phyloP scores from a whole-genome alignment of 2,888 invertebrate genomes.

The Acrocyrtus sp. region DNA sequence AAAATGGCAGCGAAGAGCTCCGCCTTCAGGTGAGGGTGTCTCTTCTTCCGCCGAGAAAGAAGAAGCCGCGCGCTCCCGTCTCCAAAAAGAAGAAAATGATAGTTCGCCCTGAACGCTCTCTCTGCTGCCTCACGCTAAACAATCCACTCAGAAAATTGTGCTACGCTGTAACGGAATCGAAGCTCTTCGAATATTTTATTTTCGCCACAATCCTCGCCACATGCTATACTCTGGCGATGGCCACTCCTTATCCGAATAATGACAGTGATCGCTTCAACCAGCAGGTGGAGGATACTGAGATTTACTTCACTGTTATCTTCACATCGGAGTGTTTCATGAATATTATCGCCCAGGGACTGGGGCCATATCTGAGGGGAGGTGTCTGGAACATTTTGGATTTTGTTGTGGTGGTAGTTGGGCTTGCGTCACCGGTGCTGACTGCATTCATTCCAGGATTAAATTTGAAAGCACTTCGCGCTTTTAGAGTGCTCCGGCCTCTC shows the following conservation, averaged over 20 bases:
- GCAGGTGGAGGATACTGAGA: conserved; percentile 72
- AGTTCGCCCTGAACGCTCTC: conserved; percentile 59
- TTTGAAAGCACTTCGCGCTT: conserved; percentile 73
- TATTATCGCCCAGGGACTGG: conserved; percentile 73
- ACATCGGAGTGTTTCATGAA: conserved; percentile 73
- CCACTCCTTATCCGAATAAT: conserved; percentile 71
- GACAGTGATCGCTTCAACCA: conserved; percentile 71
- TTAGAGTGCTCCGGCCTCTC: conserved; percentile 73
- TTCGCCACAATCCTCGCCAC: conserved; percentile 73
- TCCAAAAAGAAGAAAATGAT: too few species aligned
- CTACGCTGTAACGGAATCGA: conserved; percentile 61
- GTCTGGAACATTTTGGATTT: conserved; percentile 73
- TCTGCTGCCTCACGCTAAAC: conserved; percentile 56
- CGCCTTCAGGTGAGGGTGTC: too few species aligned
- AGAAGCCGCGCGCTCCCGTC: too few species aligned
- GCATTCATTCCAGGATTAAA: conserved; percentile 69
- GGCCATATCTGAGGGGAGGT: conserved; percentile 71
- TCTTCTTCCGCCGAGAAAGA: too few species aligned
- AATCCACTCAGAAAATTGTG: conserved; percentile 60
- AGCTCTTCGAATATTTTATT: conserved; percentile 72
- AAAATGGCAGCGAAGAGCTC: too few species aligned
- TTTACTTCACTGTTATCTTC: conserved; percentile 73
- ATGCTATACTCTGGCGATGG: conserved; percentile 72
- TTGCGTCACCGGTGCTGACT: conserved; percentile 67
- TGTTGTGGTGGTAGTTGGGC: conserved; percentile 73